These are phyloP conservation scores for Pseudococcus viburni DNA, from an alignment of 2,888 invertebrate genomes.

Conservation along the genomic window DNA sequence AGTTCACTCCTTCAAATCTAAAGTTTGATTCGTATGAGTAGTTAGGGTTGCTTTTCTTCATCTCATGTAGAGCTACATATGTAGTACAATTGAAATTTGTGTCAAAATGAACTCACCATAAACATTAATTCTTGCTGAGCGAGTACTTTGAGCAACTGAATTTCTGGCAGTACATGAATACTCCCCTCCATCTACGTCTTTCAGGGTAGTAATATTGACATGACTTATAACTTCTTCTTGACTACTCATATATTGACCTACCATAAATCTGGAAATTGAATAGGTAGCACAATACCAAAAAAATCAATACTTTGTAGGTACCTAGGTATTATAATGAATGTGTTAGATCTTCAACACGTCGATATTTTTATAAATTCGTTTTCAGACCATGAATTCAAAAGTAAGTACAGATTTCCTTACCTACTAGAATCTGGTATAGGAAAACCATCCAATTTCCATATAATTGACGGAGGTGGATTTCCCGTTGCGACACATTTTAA, in stretches of 20 bases:
- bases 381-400: too few species aligned
- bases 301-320: neutral
- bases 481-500: constrained; percentile 95
- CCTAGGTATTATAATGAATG: too few species aligned
- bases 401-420: constrained; percentile 70
- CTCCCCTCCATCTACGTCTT: constrained; percentile 91
- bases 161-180: constrained; percentile 90
- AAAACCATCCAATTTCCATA: constrained; percentile 92
- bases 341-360: too few species aligned
- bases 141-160: constrained; percentile 84
- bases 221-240: constrained; percentile 95
- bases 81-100: neutral
- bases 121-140: constrained; percentile 89
- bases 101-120: constrained; percentile 74
- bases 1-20: neutral
- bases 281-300: neutral
- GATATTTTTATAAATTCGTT: too few species aligned
- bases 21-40: neutral
- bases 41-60: neutral
- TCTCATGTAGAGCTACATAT: neutral
- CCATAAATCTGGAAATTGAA: constrained; percentile 80
- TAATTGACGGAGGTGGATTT: constrained; percentile 92
- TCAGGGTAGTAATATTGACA: constrained; percentile 89
- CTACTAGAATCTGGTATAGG: constrained; percentile 83
- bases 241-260: constrained; percentile 91